These are phyloP conservation scores for Centropristis striata DNA, from an alignment of 2,113 vertebrate genomes.

Conservation along the genomic window DNA sequence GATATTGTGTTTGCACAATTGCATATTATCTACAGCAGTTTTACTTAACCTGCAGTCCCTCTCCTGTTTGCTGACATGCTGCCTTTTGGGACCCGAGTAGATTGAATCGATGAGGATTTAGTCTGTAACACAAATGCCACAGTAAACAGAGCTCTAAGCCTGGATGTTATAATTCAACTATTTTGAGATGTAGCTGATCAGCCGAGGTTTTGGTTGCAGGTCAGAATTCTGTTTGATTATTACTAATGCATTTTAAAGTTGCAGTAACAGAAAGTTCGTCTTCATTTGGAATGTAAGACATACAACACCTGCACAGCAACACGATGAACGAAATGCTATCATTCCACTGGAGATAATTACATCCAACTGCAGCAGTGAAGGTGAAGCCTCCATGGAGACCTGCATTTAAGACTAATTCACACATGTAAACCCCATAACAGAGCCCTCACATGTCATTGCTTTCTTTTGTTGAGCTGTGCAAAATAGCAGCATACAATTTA, in stretches of 20 bases:
- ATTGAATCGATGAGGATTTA: slow-evolving; percentile 34
- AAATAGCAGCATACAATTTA: slow-evolving; percentile 35
- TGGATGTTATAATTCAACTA: not conserved
- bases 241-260: too few relatives aligned
- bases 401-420: slow-evolving; percentile 4
- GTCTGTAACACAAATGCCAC: slow-evolving; percentile 23
- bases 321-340: not conserved
- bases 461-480: slow-evolving; percentile 26
- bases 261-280: slow-evolving; percentile 2
- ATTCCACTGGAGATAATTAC: not conserved
- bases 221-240: not conserved
- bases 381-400: slow-evolving; percentile 10
- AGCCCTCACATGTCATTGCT: slow-evolving; percentile 10
- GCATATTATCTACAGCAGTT: not conserved
- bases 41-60: slow-evolving; percentile 8
- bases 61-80: slow-evolving; percentile 21
- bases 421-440: slow-evolving; percentile 24
- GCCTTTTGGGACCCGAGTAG: slow-evolving; percentile 29
- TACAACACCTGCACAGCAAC: not conserved
- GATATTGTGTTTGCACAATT: slow-evolving; percentile 2
- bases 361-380: not conserved
- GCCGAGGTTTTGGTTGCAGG: not conserved
- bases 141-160: slow-evolving; percentile 11
- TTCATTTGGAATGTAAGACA: not conserved
- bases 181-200: not conserved